Evolutionary conservation across 2,888 invertebrate genomes (phyloP).

Genomic region (Drosophila colorata): DNA sequence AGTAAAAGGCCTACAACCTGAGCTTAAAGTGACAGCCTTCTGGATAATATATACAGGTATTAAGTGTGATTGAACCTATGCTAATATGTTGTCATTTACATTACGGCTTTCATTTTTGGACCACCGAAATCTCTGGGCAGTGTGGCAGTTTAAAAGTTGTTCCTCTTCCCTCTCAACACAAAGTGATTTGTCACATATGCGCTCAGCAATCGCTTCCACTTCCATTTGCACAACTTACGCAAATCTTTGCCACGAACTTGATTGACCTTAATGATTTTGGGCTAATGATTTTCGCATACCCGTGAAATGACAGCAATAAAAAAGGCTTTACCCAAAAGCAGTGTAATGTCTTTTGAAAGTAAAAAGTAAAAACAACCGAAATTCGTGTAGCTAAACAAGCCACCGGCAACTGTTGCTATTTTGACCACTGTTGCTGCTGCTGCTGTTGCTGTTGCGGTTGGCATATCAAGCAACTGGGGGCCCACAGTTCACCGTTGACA

Average conservation of each 20-base stretch:
- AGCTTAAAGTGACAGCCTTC: slow-evolving; percentile 21
- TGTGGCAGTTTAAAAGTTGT: slow-evolving; percentile 35
- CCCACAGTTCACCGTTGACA: slow-evolving; percentile 72
- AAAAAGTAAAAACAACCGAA: slow-evolving; percentile 70
- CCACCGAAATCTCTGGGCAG: slow-evolving; percentile 59
- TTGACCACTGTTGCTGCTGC: slow-evolving; percentile 24
- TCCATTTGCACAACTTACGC: slow-evolving; percentile 60
- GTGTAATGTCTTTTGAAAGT: slow-evolving; percentile 65
- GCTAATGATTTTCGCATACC: slow-evolving; percentile 69
- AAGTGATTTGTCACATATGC: slow-evolving; percentile 57
- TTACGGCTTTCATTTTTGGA: slow-evolving; percentile 60
- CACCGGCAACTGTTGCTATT: slow-evolving; percentile 54
- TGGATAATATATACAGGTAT: slow-evolving; percentile 20
- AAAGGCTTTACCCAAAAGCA: slow-evolving; percentile 16
- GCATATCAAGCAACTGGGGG: slow-evolving; percentile 75
- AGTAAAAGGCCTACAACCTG: slow-evolving; percentile 59
- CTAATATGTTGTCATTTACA: slow-evolving; percentile 45
- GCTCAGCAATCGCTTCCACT: slow-evolving; percentile 39
- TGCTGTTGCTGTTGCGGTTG: slow-evolving; percentile 29
- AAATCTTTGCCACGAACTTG: slow-evolving; percentile 58
- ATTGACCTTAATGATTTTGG: slow-evolving; percentile 73
- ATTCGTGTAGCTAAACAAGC: slow-evolving; percentile 45
- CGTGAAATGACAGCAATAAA: slow-evolving; percentile 68
- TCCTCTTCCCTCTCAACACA: background rate
- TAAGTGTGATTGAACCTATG: slow-evolving; percentile 46